Base-by-base conservation (phyloP, 2,888 invertebrate species). In the Adineta ricciae region DNA sequence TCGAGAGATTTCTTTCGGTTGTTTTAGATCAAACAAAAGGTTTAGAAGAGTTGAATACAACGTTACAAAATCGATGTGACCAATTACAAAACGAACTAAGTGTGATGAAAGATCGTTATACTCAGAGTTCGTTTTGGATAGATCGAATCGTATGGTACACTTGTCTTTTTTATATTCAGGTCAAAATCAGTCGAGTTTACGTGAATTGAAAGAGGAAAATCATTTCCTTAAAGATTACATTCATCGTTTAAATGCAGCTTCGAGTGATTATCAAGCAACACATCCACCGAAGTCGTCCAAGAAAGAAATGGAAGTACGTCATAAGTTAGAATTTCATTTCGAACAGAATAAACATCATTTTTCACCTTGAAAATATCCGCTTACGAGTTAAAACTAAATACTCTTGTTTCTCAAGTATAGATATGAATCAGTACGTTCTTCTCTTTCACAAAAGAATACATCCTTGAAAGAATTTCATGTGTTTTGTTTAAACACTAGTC, bases 191-290 rank as follows among this genome's bases (percentile, higher is more conserved):
- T 8, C 50, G 14, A 50, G 14, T 46, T 83, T 89, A 24, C 87
- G 87, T 72, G 88, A 89, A 46, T 85, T 89, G 84, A 88, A 88
- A 85, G 88, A 88, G 50, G 90, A 90, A 86, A 88, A 88, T 86
- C 88, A 89, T 83, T 88, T 88, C 9, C 86, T 90, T 83, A 88
- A 89, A 87, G 87, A 87, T 41, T 87, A 88, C 0, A 88, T 89
- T 11, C 88, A 89, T 85, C 87, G 89, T 84, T 87, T 90, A 11
- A 89, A 88, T 86, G 87, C 88, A 24, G 90, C 90, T 86, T 88
- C 90, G 19, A 89, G 89, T 86, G 87, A 88, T 27, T 89, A 89
- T 86, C 90, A 90, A 86, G 88, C 89, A 46, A 88, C 88, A 87
- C 88, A 88, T 86, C 87, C 89, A 86, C 88, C 88, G 11, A 86